Conservation (phyloP, 2,113 vertebrate species). For the Dryoscopus gambensis region DNA sequence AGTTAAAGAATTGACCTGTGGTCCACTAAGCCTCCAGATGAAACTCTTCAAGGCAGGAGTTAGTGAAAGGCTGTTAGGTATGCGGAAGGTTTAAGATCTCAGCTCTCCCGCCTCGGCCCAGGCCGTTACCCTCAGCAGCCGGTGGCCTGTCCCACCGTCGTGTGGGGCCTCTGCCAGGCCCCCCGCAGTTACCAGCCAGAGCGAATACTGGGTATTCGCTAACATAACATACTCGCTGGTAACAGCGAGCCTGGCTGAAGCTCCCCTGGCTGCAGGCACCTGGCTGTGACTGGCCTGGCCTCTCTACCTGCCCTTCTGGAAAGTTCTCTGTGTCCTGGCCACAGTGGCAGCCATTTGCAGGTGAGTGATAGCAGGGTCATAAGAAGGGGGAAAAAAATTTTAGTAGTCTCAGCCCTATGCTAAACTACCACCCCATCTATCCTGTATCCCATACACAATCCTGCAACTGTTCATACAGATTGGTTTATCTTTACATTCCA, state of each 20-base stretch:
- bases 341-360: rapidly evolving
- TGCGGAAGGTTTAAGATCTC: rapidly evolving
- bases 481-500: neutral
- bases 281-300: rapidly evolving
- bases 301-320: neutral
- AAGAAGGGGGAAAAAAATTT: neutral
- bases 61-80: no score
- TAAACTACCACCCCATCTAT: neutral
- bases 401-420: rapidly evolving
- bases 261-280: rapidly evolving
- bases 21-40: neutral
- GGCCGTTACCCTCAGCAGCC: rapidly evolving
- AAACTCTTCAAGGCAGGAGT: neutral
- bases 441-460: rapidly evolving
- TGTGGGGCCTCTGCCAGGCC: rapidly evolving
- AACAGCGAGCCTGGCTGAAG: neutral
- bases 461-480: neutral
- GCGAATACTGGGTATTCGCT: rapidly evolving
- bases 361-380: rapidly evolving
- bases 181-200: rapidly evolving
- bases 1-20: neutral
- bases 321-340: neutral
- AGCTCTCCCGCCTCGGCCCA: rapidly evolving
- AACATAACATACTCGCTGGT: no score
- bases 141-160: rapidly evolving